phyloP scores from a whole-genome alignment of 1,140 invertebrate genomes.

The Ridgeia piscesae region DNA sequence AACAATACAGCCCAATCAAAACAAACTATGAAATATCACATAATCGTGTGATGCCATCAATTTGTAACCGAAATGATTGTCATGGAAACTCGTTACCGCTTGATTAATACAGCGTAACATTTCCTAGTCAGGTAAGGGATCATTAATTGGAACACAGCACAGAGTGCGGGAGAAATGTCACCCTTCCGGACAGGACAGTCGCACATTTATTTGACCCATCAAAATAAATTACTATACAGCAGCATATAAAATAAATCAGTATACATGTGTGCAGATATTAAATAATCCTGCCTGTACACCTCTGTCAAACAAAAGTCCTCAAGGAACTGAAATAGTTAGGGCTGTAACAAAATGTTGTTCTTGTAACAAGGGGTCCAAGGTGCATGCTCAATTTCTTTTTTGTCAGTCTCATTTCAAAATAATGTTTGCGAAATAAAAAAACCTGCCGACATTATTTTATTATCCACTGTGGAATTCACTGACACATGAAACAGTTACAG shows the following conservation, averaged over 20 bases:
- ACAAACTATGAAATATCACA: neutral
- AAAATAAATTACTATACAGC: too few species aligned
- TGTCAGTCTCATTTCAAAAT: too few species aligned
- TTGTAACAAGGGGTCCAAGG: too few species aligned
- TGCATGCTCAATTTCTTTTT: too few species aligned
- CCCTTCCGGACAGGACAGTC: neutral
- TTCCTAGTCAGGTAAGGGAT: neutral
- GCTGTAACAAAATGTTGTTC: too few species aligned
- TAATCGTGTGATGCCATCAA: neutral
- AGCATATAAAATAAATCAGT: too few species aligned
- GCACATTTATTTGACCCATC: neutral
- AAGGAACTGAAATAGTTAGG: too few species aligned
- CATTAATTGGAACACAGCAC: neutral
- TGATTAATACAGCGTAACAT: neutral
- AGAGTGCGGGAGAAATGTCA: neutral
- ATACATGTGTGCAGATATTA: too few species aligned
- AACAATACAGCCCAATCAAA: neutral
- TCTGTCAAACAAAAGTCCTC: neutral
- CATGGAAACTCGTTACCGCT: neutral
- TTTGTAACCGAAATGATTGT: neutral
- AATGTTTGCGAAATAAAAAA: too few species aligned
- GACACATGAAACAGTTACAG: too few species aligned
- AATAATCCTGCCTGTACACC: neutral
- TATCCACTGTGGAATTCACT: too few species aligned
- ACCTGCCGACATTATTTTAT: too few species aligned